phyloP scores from a whole-genome alignment of 1,140 invertebrate genomes.

The Linepithema humile region DNA sequence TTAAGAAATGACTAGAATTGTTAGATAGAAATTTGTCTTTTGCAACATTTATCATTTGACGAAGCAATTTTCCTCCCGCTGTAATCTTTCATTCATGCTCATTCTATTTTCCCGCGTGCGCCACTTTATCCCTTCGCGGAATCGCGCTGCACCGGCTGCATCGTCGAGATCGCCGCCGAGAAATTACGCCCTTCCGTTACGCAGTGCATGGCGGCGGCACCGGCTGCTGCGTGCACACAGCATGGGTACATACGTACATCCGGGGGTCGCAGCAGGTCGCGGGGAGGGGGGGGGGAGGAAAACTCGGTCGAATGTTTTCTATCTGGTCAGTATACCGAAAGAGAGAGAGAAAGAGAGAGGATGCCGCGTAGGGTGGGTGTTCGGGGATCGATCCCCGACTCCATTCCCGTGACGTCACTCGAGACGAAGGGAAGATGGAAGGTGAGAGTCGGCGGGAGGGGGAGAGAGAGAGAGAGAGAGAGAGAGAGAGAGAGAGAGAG shows the following conservation, averaged over 20 bases:
- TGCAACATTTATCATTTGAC: neutral
- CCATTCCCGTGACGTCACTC: slow-evolving; percentile 71
- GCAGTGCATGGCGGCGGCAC: too few species aligned
- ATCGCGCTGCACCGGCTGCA: neutral
- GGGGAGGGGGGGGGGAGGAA: neutral
- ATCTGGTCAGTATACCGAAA: slow-evolving; percentile 53
- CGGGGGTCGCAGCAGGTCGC: slow-evolving; percentile 34
- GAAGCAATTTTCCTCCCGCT: neutral
- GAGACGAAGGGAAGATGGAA: slow-evolving; percentile 36
- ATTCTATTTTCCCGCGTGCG: slow-evolving; percentile 47
- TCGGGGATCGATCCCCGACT: slow-evolving; percentile 70
- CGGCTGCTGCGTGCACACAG: slow-evolving; percentile 2
- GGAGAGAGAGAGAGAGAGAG: neutral
- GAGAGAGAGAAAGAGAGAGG: slow-evolving; percentile 32
- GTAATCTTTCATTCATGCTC: neutral
- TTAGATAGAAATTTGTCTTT: neutral
- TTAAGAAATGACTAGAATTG: neutral
- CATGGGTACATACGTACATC: slow-evolving; percentile 6
- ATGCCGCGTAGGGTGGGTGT: slow-evolving; percentile 55
- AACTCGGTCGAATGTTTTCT: slow-evolving; percentile 68
- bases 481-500: neutral
- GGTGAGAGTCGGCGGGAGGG: slow-evolving; percentile 20
- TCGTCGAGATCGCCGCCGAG: slow-evolving; percentile 4
- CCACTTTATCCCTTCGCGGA: slow-evolving; percentile 5
- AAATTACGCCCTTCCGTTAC: slow-evolving; percentile 46